Evolutionary conservation across 2,888 invertebrate genomes (phyloP).

Genomic region (Steinernema hermaphroditum): DNA sequence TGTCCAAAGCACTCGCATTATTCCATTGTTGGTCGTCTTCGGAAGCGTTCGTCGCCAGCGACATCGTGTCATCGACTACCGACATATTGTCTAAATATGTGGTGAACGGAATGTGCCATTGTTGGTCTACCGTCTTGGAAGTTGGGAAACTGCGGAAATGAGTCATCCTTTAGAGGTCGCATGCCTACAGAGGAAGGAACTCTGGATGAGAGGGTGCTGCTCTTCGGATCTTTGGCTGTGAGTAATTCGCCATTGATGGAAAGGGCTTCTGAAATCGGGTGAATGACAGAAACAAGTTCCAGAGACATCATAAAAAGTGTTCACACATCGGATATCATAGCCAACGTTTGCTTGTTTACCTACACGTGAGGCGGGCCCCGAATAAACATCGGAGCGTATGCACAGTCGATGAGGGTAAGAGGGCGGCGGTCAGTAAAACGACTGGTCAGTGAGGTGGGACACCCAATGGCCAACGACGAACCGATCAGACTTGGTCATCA

Average conservation of each 20-base stretch:
- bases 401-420: conserved; percentile 28
- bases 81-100: neutral
- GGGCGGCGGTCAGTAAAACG: conserved; percentile 29
- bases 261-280: neutral
- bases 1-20: conserved; percentile 25
- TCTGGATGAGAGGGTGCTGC: conserved; percentile 4
- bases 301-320: neutral
- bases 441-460: neutral
- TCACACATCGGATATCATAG: neutral
- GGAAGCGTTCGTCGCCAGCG: conserved; percentile 37
- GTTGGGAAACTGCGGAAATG: conserved; percentile 18
- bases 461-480: neutral
- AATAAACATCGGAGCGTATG: conserved; percentile 26
- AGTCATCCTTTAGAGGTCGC: conserved; percentile 6
- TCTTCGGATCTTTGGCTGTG: neutral
- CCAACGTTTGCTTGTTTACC: conserved; percentile 20
- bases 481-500: conserved; percentile 11
- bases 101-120: neutral
- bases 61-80: conserved; percentile 39
- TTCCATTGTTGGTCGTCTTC: conserved; percentile 39
- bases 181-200: conserved; percentile 9
- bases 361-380: conserved; percentile 6
- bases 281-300: neutral
- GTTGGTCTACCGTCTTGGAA: conserved; percentile 20
- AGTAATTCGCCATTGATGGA: conserved; percentile 15